Conservation (phyloP, 2,888 invertebrate genomes). For the Cheilosia soror region DNA sequence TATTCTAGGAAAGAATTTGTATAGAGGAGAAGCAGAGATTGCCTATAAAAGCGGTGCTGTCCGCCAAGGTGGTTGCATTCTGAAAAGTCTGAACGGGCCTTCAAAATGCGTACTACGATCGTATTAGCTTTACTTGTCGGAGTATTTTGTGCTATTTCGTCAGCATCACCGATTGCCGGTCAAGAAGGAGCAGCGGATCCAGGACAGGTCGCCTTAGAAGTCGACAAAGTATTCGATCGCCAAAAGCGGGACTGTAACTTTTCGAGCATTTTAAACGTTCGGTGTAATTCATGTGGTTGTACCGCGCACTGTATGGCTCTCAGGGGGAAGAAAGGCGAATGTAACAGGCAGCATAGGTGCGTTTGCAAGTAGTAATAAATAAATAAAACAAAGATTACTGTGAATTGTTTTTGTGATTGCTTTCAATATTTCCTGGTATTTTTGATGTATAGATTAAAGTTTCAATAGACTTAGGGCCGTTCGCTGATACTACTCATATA, state of each 20-base stretch:
- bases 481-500: too few species aligned
- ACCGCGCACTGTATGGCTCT: slow-evolving; percentile 30
- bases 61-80: neutral
- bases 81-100: neutral
- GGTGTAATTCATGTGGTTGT: slow-evolving; percentile 30
- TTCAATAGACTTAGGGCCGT: too few species aligned
- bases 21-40: neutral
- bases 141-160: neutral
- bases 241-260: slow-evolving; percentile 23
- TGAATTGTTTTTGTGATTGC: neutral
- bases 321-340: slow-evolving; percentile 5
- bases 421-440: too few species aligned
- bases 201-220: too few species aligned
- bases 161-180: neutral
- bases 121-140: neutral
- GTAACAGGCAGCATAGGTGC: slow-evolving; percentile 13
- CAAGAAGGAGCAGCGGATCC: neutral
- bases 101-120: slow-evolving; percentile 9
- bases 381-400: neutral
- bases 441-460: too few species aligned
- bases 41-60: neutral
- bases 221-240: neutral
- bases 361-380: slow-evolving; percentile 21
- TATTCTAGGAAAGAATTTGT: neutral
- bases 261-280: neutral